Conservation (phyloP, 2,113 vertebrate species). For the Stictonetta naevosa region DNA sequence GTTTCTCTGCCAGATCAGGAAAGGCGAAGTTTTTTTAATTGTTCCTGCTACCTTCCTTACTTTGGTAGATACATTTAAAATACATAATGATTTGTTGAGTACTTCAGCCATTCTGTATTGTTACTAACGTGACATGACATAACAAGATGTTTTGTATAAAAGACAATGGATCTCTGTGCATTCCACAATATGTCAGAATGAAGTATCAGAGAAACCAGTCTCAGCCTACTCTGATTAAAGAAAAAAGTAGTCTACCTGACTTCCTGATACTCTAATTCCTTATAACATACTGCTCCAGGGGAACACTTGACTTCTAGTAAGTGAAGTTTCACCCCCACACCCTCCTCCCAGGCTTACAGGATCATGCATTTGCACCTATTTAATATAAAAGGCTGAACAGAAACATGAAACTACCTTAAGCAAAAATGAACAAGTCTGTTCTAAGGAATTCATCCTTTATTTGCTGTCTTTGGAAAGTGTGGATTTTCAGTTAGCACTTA, state of each 20-base stretch:
- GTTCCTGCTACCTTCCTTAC: not conserved
- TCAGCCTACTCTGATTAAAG: conserved; percentile 27
- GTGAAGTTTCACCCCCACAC: not conserved
- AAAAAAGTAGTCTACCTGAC: not conserved
- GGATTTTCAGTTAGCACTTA: conserved; percentile 2
- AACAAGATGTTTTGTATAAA: not conserved
- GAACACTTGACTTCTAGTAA: conserved; percentile 14
- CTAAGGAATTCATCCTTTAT: conserved; percentile 8
- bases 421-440: conserved; percentile 39
- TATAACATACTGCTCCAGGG: conserved; percentile 36
- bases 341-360: not conserved
- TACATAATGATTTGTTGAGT: not conserved
- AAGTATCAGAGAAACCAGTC: not conserved
- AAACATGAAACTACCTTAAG: conserved; percentile 40
- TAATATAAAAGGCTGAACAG: conserved; percentile 21
- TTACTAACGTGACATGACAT: not conserved
- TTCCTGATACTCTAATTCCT: conserved; percentile 60
- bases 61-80: not conserved
- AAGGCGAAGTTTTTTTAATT: not conserved
- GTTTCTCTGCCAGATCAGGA: not conserved
- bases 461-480: conserved; percentile 15
- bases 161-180: conserved; percentile 25
- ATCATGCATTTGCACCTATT: not conserved
- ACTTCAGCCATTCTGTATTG: not conserved
- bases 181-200: not conserved